Evolutionary conservation across 2,797 vertebrate species (phyloP).

Genomic region (Hozukius guyotensis): DNA sequence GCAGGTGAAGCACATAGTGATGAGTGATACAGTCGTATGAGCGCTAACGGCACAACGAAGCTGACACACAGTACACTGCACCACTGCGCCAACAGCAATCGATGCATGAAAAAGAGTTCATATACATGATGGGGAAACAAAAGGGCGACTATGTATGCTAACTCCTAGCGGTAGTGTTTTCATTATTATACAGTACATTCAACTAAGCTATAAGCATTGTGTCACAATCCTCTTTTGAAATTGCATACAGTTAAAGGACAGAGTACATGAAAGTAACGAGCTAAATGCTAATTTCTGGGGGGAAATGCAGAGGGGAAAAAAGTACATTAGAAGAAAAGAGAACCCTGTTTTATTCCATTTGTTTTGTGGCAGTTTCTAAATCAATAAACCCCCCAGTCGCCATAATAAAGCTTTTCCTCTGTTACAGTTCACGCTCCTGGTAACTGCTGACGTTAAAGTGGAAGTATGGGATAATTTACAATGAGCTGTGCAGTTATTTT

Average conservation of each 20-base stretch:
- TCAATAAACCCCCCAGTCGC: background rate
- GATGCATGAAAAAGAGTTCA: slow-evolving; percentile 24
- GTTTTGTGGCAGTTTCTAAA: slow-evolving; percentile 46
- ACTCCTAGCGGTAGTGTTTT: slow-evolving; percentile 39
- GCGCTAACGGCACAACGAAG: slow-evolving; percentile 32
- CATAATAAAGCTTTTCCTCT: background rate
- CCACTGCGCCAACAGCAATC: slow-evolving; percentile 17
- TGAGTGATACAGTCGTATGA: slow-evolving; percentile 23
- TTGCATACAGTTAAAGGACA: slow-evolving; percentile 56
- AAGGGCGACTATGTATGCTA: slow-evolving; percentile 5
- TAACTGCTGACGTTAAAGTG: background rate
- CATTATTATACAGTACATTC: slow-evolving; percentile 71
- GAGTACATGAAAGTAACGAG: slow-evolving; percentile 16
- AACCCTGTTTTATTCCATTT: slow-evolving; percentile 59
- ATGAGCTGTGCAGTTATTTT: background rate
- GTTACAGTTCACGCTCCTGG: background rate
- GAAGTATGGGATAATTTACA: background rate
- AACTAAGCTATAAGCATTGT: slow-evolving; percentile 51
- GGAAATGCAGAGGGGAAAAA: background rate
- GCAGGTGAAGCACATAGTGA: slow-evolving; percentile 32
- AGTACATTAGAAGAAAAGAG: slow-evolving; percentile 10
- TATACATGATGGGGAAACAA: slow-evolving; percentile 5
- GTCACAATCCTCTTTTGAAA: slow-evolving; percentile 47
- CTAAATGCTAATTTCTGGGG: slow-evolving; percentile 19
- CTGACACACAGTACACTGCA: slow-evolving; percentile 19